Evolutionary conservation across 2,888 invertebrate genomes (phyloP), one percentile per base, ranked within the genome.

Genomic region (Plebejus argus): DNA sequence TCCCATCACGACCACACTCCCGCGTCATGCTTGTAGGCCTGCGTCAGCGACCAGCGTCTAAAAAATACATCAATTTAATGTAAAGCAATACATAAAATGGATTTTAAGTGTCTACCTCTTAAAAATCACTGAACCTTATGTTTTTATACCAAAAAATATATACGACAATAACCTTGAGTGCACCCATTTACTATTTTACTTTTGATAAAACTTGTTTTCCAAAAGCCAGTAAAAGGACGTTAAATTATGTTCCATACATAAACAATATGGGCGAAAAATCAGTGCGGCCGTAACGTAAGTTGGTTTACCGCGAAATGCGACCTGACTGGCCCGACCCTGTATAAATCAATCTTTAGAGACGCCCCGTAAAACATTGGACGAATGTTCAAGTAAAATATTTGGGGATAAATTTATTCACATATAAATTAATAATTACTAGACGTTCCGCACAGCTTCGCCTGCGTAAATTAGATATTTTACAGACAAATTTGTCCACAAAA

Each of bases 341-440:
- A 86, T 89, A 89, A 89, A 89, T 89, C 89, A 89, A 84, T 83
- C 82, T 83, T 70, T 49, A 70, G 78, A 76, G 78, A 77, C 53
- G 45, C 28, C 35, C 72, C 70, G 70, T 35, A 70, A 70, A 70
- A 33, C 35, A 35, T 70, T 35, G 35, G n/a, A 35, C 18, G 35
- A 35, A 70, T 70, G 20, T 70, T 61, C 3, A 61, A 61, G 23
- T 61, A 61, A 61, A 28, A 61, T 23, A 23, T 61, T 61, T 12
- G 10, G 23, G 23, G 23, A 23, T 4, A 61, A 61, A 61, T 7
- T 12, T 61, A 20, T 61, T 23, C 61, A 23, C 10, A 12, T 61
- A 61, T 20, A 20, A 58, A 20, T 58, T 20, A 20, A 20, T 56
- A 5, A 56, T 56, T 56, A 18, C 53, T 49, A n/a, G n/a, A n/a